Conservation (phyloP, 2,113 vertebrate species). For the Lophotis ruficrista region DNA sequence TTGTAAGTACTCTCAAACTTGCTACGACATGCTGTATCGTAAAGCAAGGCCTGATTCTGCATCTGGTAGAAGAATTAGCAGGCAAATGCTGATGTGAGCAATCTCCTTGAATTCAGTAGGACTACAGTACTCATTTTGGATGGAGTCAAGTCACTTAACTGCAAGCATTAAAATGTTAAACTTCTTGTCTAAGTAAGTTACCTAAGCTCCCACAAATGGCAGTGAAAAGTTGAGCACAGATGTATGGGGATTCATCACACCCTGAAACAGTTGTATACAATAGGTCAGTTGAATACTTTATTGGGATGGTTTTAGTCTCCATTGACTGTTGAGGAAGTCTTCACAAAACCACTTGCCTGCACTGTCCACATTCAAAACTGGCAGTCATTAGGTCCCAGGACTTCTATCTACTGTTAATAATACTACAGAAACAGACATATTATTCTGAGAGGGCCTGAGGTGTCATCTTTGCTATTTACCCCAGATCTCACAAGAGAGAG, state of each 20-base stretch:
- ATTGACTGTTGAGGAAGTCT: neutral
- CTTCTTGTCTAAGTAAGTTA: neutral
- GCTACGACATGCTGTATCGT: accelerated
- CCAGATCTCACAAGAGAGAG: neutral
- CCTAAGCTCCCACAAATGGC: neutral
- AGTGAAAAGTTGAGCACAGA: neutral
- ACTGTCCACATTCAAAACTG: neutral
- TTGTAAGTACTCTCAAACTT: neutral
- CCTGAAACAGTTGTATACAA: neutral
- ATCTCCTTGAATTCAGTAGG: neutral
- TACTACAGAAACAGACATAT: neutral
- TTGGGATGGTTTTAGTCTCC: neutral
- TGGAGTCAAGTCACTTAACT: neutral
- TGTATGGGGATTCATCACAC: neutral
- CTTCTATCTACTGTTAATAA: neutral
- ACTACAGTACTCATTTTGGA: neutral
- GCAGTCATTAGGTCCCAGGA: neutral
- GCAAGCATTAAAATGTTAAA: neutral
- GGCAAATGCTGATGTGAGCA: neutral
- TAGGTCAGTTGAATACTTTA: neutral
- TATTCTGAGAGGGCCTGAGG: neutral
- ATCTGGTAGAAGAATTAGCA: neutral
- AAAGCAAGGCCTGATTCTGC: neutral
- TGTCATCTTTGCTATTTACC: neutral
- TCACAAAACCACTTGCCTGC: neutral